Base-by-base conservation (phyloP, 2,797 vertebrate species). In the Molossus molossus region DNA sequence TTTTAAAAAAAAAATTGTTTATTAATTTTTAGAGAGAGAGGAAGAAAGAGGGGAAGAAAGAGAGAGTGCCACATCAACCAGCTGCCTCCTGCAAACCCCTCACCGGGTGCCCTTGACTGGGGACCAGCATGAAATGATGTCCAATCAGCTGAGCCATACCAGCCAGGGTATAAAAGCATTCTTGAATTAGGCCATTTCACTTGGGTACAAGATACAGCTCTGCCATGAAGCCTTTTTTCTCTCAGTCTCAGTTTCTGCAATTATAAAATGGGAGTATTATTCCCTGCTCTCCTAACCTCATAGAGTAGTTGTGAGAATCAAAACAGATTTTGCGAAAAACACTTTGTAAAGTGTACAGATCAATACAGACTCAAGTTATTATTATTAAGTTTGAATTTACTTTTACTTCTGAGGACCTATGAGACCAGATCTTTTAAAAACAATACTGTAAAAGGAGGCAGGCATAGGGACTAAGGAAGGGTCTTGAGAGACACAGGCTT, bases 401-500 rank as follows among this genome's bases (percentile, higher is more conserved):
- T 94, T 95, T 95, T 94, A 73, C 73, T 80, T 95, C 76, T 62
- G 13, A 90, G 62, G 37, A 69, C 48, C n/a, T 79, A 6, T 81
- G 89, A 94, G 91, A 70, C 20, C 29, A 91, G 69, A 83, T 29
- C 69, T 65, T 84, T 87, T 70, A 89, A 67, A 96, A 94, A 87
- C 29, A 69, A 84, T n/a, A 15, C 53, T 88, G 27, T 60, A 55
- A 82, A 65, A 96, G 37, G 6, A 77, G 50, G 13, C 33, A 75
- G 64, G 58, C 40, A n/a, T 18, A 72, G 58, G 33, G 53, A 40
- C 64, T 67, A 48, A 91, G 58, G 45, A 96, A 95, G 48, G 53
- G 65, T 82, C 80, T 84, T 81, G 64, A 91, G 89, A 96, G 95
- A 96, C 87, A 64, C 55, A 91, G 72, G 10, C 62, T 75, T 95